Conservation (phyloP, 2,113 vertebrate species). For the Butorides virescens region DNA sequence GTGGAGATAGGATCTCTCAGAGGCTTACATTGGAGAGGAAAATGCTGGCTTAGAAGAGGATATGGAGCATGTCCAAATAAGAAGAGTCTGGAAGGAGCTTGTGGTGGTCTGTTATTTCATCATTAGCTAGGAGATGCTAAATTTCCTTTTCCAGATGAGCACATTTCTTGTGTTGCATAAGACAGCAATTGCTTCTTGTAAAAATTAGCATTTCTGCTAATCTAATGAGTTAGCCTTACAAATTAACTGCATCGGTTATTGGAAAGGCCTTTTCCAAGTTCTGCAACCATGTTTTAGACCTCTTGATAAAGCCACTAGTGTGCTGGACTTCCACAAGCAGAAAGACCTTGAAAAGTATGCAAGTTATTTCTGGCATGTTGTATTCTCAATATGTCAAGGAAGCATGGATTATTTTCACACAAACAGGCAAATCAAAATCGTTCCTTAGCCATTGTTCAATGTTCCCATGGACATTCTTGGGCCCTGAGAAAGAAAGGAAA, state of each 20-base stretch:
- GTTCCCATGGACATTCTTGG: not conserved
- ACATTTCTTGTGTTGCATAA: not conserved
- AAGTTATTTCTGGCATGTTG: slow-evolving; percentile 50
- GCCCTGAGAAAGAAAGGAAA: not conserved
- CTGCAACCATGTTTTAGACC: not conserved
- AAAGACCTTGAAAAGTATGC: slow-evolving; percentile 40
- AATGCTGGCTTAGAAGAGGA: not conserved
- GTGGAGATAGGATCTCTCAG: not conserved
- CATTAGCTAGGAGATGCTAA: not conserved
- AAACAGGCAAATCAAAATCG: slow-evolving; percentile 21
- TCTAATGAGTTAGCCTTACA: not conserved
- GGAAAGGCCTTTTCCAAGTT: not conserved
- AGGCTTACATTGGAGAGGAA: not conserved
- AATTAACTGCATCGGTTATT: not conserved
- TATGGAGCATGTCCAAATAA: not conserved
- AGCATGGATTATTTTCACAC: slow-evolving; percentile 38
- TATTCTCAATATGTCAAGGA: slow-evolving; percentile 28
- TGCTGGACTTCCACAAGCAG: slow-evolving; percentile 5
- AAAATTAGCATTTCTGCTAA: not conserved
- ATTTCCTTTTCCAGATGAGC: not conserved
- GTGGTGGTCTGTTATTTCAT: not conserved
- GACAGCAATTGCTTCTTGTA: not conserved
- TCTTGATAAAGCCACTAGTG: not conserved
- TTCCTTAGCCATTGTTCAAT: not conserved
- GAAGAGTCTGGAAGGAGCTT: not conserved